phyloP scores from a whole-genome alignment of 2,888 invertebrate species.

The Macrophya alboannulata region DNA sequence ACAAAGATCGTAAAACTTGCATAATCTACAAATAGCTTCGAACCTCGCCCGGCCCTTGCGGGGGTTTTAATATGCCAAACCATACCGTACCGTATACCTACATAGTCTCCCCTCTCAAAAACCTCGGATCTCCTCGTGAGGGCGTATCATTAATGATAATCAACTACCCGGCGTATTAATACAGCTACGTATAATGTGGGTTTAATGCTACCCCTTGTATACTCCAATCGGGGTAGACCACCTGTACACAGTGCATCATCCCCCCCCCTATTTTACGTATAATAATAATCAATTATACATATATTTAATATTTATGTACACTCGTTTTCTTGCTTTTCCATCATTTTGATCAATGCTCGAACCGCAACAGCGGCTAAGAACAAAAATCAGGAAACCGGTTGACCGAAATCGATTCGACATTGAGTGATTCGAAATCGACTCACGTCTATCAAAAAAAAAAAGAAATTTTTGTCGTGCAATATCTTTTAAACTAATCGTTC shows the following conservation, averaged over 20 bases:
- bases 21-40: conserved; percentile 68
- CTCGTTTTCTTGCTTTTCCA: neutral
- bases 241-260: conserved; percentile 35
- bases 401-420: no score
- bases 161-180: conserved; percentile 62
- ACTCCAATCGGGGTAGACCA: conserved; percentile 47
- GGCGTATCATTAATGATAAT: conserved; percentile 64
- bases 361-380: no score
- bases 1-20: conserved; percentile 66
- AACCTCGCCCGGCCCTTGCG: conserved; percentile 5
- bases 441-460: no score
- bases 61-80: conserved; percentile 46
- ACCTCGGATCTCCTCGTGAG: conserved; percentile 23
- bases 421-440: no score
- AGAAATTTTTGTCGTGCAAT: no score
- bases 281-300: neutral
- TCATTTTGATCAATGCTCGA: neutral
- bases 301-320: no score
- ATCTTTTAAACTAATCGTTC: no score
- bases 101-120: neutral
- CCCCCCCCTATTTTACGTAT: neutral
- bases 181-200: conserved; percentile 52
- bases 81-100: conserved; percentile 45
- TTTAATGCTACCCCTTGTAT: conserved; percentile 46
- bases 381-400: no score